Evolutionary conservation across 2,888 invertebrate species (phyloP).

Genomic region (Oscheius sp.): DNA sequence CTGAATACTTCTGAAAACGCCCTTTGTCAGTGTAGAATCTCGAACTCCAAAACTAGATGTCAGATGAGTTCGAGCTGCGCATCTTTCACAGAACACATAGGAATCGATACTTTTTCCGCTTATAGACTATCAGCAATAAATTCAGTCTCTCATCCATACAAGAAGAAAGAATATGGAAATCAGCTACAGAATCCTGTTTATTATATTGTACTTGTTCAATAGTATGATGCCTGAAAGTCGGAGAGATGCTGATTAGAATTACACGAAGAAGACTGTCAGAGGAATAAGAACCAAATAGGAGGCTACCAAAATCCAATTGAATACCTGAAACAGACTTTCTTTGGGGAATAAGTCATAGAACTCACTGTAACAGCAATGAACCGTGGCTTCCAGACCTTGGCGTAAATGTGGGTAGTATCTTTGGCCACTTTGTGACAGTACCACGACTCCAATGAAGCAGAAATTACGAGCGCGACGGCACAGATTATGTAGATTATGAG

Average conservation of each 20-base stretch:
- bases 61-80: too few species aligned
- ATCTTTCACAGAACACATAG: too few species aligned
- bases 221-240: slow-evolving; percentile 14
- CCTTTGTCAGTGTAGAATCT: too few species aligned
- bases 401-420: slow-evolving; percentile 9
- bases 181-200: background rate
- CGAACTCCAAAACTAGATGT: too few species aligned
- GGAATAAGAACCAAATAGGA: slow-evolving; percentile 55
- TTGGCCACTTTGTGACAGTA: slow-evolving; percentile 44
- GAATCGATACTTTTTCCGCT: too few species aligned
- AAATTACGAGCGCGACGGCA: slow-evolving; percentile 46
- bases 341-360: background rate
- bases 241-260: background rate
- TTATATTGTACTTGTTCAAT: slow-evolving; percentile 29
- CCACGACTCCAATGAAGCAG: slow-evolving; percentile 57
- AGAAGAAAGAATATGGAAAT: too few species aligned
- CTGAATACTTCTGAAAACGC: too few species aligned
- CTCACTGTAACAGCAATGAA: slow-evolving; percentile 59
- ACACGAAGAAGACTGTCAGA: slow-evolving; percentile 52
- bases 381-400: slow-evolving; percentile 47
- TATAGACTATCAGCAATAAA: too few species aligned
- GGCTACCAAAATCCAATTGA: slow-evolving; percentile 62
- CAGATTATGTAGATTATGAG: slow-evolving; percentile 55
- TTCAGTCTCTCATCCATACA: too few species aligned
- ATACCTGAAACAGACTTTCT: slow-evolving; percentile 47